phyloP scores from a whole-genome alignment of 2,888 invertebrate species.

The Patella depressa region DNA sequence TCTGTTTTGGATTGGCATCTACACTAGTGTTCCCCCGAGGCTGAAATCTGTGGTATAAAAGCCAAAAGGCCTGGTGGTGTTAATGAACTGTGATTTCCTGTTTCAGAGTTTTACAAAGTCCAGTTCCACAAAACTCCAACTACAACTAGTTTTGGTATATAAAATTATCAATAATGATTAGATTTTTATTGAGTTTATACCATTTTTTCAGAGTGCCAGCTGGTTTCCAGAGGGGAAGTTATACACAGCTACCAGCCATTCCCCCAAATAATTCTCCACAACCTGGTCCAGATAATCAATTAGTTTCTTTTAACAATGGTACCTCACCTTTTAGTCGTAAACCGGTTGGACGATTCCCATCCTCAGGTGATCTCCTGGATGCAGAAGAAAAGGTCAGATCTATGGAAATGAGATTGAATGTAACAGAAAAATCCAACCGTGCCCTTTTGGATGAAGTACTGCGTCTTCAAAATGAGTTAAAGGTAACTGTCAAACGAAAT shows the following conservation, averaged over 20 bases:
- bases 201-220: neutral
- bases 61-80: too few species aligned
- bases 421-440: constrained; percentile 70
- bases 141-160: too few species aligned
- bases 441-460: constrained; percentile 70
- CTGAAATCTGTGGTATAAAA: too few species aligned
- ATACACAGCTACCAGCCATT: constrained; percentile 21
- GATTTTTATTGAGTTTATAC: too few species aligned
- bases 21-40: too few species aligned
- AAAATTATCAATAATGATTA: too few species aligned
- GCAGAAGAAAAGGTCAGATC: constrained; percentile 59
- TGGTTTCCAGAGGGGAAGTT: constrained; percentile 3
- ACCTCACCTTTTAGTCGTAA: constrained; percentile 27
- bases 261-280: constrained; percentile 32
- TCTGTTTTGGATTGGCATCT: too few species aligned
- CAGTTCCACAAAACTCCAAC: too few species aligned
- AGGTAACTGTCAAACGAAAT: constrained; percentile 56
- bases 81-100: too few species aligned
- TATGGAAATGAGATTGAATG: constrained; percentile 65
- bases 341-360: constrained; percentile 15
- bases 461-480: constrained; percentile 66
- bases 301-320: constrained; percentile 44
- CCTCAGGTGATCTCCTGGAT: constrained; percentile 42
- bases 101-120: too few species aligned
- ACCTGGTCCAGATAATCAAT: constrained; percentile 41